Percentiles rank a stretch among this genome's conserved stretches.
Conservation (phyloP, 2,888 invertebrate genomes). For the Coremacera marginata region DNA sequence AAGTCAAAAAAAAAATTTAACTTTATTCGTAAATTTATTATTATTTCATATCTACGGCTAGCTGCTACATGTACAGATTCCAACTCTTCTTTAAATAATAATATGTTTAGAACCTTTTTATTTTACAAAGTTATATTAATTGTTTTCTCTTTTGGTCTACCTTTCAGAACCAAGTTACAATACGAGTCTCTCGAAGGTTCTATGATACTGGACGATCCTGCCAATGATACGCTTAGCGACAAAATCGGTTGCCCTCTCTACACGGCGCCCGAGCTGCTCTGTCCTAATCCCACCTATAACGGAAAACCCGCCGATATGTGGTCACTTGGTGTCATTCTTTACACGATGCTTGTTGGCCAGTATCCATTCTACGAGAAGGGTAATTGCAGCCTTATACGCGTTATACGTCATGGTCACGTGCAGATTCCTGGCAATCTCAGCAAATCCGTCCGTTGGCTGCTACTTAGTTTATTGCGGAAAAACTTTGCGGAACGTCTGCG, state of each 20-base stretch:
- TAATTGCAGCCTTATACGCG: constrained; percentile 65
- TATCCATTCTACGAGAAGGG: constrained; percentile 68
- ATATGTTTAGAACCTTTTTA: too few relatives aligned
- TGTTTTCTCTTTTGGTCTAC: neutral
- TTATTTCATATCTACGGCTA: neutral
- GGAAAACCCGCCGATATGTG: constrained; percentile 68
- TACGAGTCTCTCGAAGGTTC: constrained; percentile 68
- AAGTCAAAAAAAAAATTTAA: too few relatives aligned
- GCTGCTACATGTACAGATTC: neutral
- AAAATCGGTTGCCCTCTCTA: constrained; percentile 68
- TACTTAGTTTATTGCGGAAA: constrained; percentile 60
- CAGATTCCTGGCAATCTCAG: constrained; percentile 61
- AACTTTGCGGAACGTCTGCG: constrained; percentile 62
- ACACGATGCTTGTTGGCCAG: constrained; percentile 67
- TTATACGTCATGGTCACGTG: constrained; percentile 65
- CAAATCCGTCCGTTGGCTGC: constrained; percentile 61
- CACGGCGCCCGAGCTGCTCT: constrained; percentile 66
- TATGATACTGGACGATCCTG: constrained; percentile 65
- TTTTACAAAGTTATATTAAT: neutral
- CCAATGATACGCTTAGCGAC: constrained; percentile 64
- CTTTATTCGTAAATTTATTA: neutral
- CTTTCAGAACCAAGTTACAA: constrained; percentile 64
- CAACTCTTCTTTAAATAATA: too few relatives aligned
- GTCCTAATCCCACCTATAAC: constrained; percentile 64
- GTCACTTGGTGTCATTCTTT: constrained; percentile 67